Evolutionary conservation across 30 jellyfish, hydroid and myxozoan genomes (phyloP).

Genomic region (Catostylus mosaicus): DNA sequence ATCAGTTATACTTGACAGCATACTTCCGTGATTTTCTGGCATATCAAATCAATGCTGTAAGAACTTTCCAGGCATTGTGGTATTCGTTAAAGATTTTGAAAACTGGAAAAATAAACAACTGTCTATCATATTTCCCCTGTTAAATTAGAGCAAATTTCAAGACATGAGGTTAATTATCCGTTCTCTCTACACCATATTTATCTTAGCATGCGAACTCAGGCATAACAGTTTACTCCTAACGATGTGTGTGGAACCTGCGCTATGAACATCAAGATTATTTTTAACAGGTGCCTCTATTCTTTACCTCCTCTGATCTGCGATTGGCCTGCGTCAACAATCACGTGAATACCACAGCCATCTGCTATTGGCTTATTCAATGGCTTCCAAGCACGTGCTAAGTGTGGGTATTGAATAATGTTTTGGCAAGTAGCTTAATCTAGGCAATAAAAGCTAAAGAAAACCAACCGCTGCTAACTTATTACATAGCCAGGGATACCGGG

Average conservation of each 20-base stretch:
- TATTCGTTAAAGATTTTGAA: too few species aligned
- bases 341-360: constrained; percentile 24
- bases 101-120: too few species aligned
- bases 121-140: too few species aligned
- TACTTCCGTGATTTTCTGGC: constrained; percentile 25
- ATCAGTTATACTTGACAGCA: not conserved
- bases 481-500: too few species aligned
- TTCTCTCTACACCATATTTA: not conserved
- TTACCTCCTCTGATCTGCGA: constrained; percentile 24
- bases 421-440: not conserved
- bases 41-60: not conserved
- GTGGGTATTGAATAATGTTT: not conserved
- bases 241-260: constrained; percentile 34
- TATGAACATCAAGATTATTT: constrained; percentile 16
- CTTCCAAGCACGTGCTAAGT: constrained; percentile 10
- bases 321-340: constrained; percentile 29
- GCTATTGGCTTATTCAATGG: constrained; percentile 9
- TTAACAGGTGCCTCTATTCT: constrained; percentile 43
- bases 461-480: not conserved
- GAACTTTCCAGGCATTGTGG: too few species aligned
- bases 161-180: too few species aligned
- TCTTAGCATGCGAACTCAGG: not conserved
- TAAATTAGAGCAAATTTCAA: too few species aligned
- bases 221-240: constrained; percentile 6
- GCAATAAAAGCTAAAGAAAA: not conserved